Evolutionary conservation across 2,113 vertebrate species (phyloP), one percentile per base, ranked within the genome.

Genomic region (Mus pahari): DNA sequence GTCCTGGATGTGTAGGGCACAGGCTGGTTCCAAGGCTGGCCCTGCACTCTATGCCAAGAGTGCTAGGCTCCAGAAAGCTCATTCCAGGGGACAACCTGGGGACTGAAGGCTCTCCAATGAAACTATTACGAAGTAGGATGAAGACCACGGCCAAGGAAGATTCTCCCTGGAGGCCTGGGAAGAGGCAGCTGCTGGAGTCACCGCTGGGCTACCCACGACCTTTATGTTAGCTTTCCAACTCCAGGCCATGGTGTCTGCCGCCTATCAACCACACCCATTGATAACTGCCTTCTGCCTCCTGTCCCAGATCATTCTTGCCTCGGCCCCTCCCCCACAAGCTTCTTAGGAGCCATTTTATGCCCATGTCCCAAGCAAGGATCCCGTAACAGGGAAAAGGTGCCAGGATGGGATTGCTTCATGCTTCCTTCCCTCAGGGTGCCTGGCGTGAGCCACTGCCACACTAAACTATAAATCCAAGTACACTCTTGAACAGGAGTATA

Each of bases 311-410:
- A 22, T 48, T 45, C 73, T n/a, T 48, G 82, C 26, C 19, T 70
- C 39, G 6, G 2, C 82, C 36, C 60, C 26, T 55, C 2, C 0
- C 42, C 0, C 17, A 7, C 31, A 17, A 45, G 10, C 1, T 83
- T 31, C 88, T 62, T 14, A 53, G 89, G 71, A 73, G 12, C 3
- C 48, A 16, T 58, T 8, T 10, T 33, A 7, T 5, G 26, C 33
- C 2, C 6, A 7, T 0, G 5, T 45, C 64, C 39, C 1, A 7
- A 13, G 58, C 39, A 2, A 50, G 62, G 17, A 5, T 45, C n/a
- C 75, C 39, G 3, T 14, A 31, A 3, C 4, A 14, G 0, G 31
- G 45, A 13, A 48, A 24, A n/a, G 50, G 45, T 31, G 1, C 48
- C 45, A 45, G 60, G 75, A 58, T 17, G 17, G 42, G 0, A 31